Conservation (phyloP, 2,797 vertebrate species). For the Acropternis orthonyx region DNA sequence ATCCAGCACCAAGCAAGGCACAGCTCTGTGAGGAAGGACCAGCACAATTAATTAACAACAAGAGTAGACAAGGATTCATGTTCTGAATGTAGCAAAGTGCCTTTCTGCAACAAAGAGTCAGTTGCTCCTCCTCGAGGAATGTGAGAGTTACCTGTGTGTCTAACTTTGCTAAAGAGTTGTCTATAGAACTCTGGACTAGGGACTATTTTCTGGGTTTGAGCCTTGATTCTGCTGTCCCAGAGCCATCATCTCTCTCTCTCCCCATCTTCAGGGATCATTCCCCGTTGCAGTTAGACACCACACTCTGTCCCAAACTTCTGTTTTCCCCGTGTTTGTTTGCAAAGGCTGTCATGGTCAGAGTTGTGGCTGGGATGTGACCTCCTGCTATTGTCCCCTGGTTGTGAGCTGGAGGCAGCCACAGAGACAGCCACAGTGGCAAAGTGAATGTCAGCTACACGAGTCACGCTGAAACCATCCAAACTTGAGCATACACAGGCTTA, state of each 20-base stretch:
- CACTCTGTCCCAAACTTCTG: background rate
- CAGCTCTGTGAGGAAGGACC: background rate
- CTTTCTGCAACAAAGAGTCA: background rate
- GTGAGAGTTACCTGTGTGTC: background rate
- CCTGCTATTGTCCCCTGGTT: background rate
- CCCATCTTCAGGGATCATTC: background rate
- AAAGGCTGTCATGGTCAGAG: background rate
- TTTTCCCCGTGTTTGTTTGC: rapidly evolving
- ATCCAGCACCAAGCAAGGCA: background rate
- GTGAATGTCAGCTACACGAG: rapidly evolving
- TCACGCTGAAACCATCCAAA: background rate
- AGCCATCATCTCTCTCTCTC: background rate
- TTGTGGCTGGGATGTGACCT: background rate
- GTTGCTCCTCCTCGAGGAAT: background rate
- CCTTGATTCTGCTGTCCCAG: background rate
- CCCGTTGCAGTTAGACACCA: background rate
- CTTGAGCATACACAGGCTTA: background rate
- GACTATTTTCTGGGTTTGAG: background rate
- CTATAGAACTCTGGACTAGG: background rate
- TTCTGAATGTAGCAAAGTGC: background rate
- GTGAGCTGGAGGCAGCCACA: background rate
- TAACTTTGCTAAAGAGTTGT: background rate
- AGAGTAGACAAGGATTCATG: rapidly evolving
- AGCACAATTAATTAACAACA: background rate
- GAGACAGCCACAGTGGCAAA: background rate